These are phyloP conservation scores for Pyrrhia umbra DNA, from an alignment of 2,888 invertebrate species.

Conservation along the genomic window DNA sequence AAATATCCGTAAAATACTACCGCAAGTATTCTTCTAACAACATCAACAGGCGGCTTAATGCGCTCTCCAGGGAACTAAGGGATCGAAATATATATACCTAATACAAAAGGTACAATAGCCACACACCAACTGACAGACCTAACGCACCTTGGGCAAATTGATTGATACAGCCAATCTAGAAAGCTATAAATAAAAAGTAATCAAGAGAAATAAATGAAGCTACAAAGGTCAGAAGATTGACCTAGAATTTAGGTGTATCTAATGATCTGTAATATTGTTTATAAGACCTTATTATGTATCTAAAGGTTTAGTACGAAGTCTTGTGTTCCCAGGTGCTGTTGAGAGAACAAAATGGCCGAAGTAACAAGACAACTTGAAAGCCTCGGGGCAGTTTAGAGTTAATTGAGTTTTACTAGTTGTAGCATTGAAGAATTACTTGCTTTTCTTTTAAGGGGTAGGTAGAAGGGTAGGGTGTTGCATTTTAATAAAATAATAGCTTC, in stretches of 20 bases:
- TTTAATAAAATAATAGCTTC: too few relatives aligned
- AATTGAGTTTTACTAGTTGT: slow-evolving; percentile 6
- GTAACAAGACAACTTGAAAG: slow-evolving; percentile 9
- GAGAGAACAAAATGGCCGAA: slow-evolving; percentile 10
- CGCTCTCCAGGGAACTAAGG: neutral
- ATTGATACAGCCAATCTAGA: slow-evolving; percentile 9
- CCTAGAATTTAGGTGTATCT: neutral
- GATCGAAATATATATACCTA: neutral
- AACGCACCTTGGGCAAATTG: slow-evolving; percentile 2
- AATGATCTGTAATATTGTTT: slow-evolving; percentile 30
- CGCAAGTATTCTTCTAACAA: neutral
- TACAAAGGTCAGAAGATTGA: slow-evolving; percentile 28
- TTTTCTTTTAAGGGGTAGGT: neutral
- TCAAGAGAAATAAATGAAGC: slow-evolving; percentile 30
- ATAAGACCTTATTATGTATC: slow-evolving; percentile 32
- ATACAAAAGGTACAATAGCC: neutral
- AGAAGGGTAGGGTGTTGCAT: neutral
- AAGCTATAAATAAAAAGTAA: slow-evolving; percentile 40
- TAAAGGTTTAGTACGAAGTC: slow-evolving; percentile 20
- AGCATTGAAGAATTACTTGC: neutral
- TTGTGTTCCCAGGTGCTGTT: neutral
- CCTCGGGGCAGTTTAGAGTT: neutral
- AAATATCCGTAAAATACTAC: neutral
- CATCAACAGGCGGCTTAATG: neutral
- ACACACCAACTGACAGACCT: neutral